Evolutionary conservation across 2,797 vertebrate genomes (phyloP).

Genomic region (Sebastes taczanowskii): DNA sequence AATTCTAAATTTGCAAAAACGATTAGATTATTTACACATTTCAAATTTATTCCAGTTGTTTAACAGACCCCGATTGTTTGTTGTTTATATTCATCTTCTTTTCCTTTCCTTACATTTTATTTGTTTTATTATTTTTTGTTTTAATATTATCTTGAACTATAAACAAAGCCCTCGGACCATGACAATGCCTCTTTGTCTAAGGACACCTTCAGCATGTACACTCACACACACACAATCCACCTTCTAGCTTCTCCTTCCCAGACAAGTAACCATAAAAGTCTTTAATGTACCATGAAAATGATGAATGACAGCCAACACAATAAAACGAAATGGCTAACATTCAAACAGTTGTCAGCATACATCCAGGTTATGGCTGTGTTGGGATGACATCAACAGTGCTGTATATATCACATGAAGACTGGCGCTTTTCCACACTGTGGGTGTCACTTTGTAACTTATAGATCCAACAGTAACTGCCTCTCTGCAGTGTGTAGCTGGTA

Average conservation of each 20-base stretch:
- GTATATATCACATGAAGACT: neutral
- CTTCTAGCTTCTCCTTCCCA: neutral
- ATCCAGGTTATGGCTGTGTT: conserved; percentile 14
- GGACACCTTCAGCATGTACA: neutral
- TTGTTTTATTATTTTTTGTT: neutral
- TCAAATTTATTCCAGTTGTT: neutral
- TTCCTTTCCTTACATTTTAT: neutral
- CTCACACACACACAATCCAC: neutral
- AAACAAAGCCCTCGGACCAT: neutral
- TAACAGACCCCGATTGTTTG: no score
- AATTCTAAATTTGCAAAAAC: neutral
- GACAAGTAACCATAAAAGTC: conserved; percentile 37
- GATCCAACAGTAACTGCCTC: neutral
- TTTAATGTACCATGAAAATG: conserved; percentile 40
- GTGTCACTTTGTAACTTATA: conserved; percentile 7
- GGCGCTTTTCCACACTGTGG: conserved; percentile 20
- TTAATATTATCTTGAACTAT: neutral
- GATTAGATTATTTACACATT: neutral
- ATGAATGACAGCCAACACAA: conserved; percentile 18
- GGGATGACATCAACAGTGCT: conserved; percentile 8
- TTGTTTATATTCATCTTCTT: neutral
- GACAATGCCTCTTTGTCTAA: neutral
- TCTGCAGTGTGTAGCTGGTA: neutral
- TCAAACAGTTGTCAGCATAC: conserved; percentile 12
- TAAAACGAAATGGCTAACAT: conserved; percentile 31